A percentile compares a stretch with the other conserved stretches of the same genome.
phyloP scores from a whole-genome alignment of 1,140 invertebrate genomes.

The Pseudomyrmex gracilis region DNA sequence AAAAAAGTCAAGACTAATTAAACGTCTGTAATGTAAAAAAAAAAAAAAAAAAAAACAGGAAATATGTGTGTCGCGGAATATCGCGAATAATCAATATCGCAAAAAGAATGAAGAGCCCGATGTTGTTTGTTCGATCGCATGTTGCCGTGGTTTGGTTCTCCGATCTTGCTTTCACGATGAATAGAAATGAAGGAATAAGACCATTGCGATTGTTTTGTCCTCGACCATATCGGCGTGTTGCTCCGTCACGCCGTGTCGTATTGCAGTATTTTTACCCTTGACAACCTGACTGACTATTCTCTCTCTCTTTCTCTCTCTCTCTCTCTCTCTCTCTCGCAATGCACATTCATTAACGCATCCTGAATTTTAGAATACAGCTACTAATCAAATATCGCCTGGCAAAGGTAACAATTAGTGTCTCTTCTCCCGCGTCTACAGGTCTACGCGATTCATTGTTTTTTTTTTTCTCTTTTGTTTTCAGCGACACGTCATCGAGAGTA shows the following conservation, averaged over 20 bases:
- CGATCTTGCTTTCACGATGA: neutral
- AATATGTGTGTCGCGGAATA: conserved; percentile 1
- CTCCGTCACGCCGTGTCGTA: neutral
- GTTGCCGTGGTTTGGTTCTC: neutral
- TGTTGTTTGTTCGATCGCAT: neutral
- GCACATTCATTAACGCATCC: conserved; percentile 1
- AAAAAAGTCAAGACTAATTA: too few relatives aligned
- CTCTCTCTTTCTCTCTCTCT: neutral
- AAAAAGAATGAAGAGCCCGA: neutral
- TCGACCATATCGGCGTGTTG: neutral
- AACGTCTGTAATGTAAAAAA: too few relatives aligned
- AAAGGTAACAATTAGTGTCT: too few relatives aligned
- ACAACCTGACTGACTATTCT: conserved; percentile 3
- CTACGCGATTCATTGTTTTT: too few relatives aligned
- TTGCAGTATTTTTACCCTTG: conserved; percentile 44
- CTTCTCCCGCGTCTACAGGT: too few relatives aligned
- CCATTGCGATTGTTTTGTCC: neutral
- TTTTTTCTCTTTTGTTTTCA: too few relatives aligned
- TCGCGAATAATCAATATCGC: conserved; percentile 5
- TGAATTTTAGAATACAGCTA: neutral
- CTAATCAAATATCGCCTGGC: neutral
- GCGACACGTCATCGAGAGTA: too few relatives aligned
- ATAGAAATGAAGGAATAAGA: neutral
- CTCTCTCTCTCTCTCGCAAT: neutral
- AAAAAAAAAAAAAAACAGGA: neutral